Conservation (phyloP, 2,888 invertebrate genomes). For the Onchidella celtica region DNA sequence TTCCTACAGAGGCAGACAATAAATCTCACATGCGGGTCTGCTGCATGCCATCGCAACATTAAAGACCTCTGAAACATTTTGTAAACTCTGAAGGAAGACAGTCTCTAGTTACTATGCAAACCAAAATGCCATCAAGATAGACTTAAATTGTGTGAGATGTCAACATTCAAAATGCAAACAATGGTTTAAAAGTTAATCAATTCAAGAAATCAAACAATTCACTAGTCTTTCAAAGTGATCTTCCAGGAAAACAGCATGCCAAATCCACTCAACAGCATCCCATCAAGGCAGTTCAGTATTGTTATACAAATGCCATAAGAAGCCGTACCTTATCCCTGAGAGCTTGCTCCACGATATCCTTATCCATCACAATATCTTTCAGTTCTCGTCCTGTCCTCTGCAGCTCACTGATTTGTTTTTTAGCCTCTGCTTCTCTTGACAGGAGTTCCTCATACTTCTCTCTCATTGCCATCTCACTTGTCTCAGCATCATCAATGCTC, state of each 20-base stretch:
- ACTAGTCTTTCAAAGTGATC: constrained; percentile 13
- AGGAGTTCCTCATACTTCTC: constrained; percentile 68
- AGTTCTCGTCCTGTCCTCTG: constrained; percentile 68
- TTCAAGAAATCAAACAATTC: background rate
- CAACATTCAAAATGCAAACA: background rate
- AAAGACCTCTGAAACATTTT: too few relatives aligned
- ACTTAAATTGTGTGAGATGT: too few relatives aligned
- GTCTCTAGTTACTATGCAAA: too few relatives aligned
- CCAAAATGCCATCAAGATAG: too few relatives aligned
- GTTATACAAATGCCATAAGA: constrained; percentile 34
- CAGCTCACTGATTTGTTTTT: constrained; percentile 58
- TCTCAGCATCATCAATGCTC: constrained; percentile 70
- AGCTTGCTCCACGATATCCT: constrained; percentile 65
- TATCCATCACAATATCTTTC: constrained; percentile 68
- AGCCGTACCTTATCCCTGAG: constrained; percentile 69
- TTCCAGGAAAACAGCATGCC: constrained; percentile 21
- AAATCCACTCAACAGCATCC: constrained; percentile 1
- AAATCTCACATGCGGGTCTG: too few relatives aligned
- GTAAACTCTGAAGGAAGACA: too few relatives aligned
- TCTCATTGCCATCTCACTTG: constrained; percentile 62
- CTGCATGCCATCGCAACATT: too few relatives aligned
- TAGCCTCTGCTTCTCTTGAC: constrained; percentile 62
- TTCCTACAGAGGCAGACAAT: too few relatives aligned
- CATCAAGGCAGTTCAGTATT: constrained; percentile 15
- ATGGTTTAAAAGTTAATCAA: background rate